Base-by-base conservation (phyloP, 64 coral and sea anemone genomes). In the Porites lutea region DNA sequence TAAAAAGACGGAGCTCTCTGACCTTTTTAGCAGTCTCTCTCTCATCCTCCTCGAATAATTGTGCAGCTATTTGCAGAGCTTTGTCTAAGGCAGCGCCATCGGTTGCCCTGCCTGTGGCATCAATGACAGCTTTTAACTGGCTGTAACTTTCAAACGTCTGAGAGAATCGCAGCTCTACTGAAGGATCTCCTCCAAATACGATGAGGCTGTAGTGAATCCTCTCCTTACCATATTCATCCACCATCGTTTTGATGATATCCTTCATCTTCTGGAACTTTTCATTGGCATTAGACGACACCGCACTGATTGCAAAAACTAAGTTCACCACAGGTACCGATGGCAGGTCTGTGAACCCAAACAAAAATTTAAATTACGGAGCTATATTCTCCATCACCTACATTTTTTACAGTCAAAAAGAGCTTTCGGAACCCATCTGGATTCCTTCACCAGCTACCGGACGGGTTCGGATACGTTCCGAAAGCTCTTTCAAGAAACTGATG, bases 251-350 rank as follows among this genome's bases (percentile, higher is more conserved):
- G 53, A 96, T 87, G 50, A 93, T 82, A 55, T 93, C 74, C 46
- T 94, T 93, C 59, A 90, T 89, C 57, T 70, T 90, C 19, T 66
- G 75, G 50, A 96, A 93, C 43, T 93, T 91, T 8, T 77, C 78
- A 27, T 90, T 83, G 12, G 82, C 87, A 67, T 96, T 78, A 2
- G 52, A 64, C 18, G 95, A 93, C 57, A 89, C 54, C 3, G 87
- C 81, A 23, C 91, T 96, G 53, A 93, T 61, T 47, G 88, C 95
- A 61, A 96, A 96, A 23, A 88, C 88, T 72, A 96, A 82, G 65
- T 96, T 83, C 44, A 90, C 63, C 52, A 74, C 65, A 4, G 95
- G 95, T 23, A 96, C 22, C 0, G 83, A 3, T 78, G 62, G 91
- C 22, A 87, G 64, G 79, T 95, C 94, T 95, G 87, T 43, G 0